Base-by-base conservation (phyloP, 2,113 vertebrate genomes). In the Fukomys damarensis region DNA sequence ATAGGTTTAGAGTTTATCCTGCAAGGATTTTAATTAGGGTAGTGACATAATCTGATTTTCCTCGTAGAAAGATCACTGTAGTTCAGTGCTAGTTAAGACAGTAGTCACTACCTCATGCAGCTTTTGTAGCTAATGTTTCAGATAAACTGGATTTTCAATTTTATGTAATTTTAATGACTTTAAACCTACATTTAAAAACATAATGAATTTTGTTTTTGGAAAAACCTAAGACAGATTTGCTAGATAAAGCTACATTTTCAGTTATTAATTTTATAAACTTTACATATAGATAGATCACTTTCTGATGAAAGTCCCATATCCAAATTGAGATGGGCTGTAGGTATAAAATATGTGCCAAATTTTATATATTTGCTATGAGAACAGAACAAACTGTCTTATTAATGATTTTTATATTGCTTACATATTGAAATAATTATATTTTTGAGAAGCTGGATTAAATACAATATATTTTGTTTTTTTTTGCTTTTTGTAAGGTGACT, bases 11-110 rank as follows among this genome's bases (percentile, higher is more conserved):
- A n/a, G 85, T 93, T 91, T 93, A 86, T 76, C 82, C 35, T 9
- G 26, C 74, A 58, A 90, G 86, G 83, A 20, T 81, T 96, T 96
- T 70, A 81, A 58, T 91, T 38, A 86, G 82, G 54, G n/a, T n/a
- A 30, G 41, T 89, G 77, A 88, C 26, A 35, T 88, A 66, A 91
- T 85, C 76, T 94, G 56, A 93, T 83, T 93, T 74, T 68, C 52
- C 68, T 63, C 58, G 35, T 28, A 80, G 43, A 72, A 79, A 86
- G 72, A 43, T 61, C 19, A 4, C 5, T 56, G 49, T 32, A 74
- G 82, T 68, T 49, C 77, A 65, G 49, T 59, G 4, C 30, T 49
- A 7, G 30, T 87, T 81, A 28, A 95, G 85, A 70, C 7, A 14
- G 49, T 28, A 30, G 46, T 63, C 13, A 68, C 20, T 24, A 79